Percentiles rank a stretch among this genome's conserved stretches.
Evolutionary conservation across 2,888 invertebrate genomes (phyloP).

Genomic region (Caenorhabditis sp.): DNA sequence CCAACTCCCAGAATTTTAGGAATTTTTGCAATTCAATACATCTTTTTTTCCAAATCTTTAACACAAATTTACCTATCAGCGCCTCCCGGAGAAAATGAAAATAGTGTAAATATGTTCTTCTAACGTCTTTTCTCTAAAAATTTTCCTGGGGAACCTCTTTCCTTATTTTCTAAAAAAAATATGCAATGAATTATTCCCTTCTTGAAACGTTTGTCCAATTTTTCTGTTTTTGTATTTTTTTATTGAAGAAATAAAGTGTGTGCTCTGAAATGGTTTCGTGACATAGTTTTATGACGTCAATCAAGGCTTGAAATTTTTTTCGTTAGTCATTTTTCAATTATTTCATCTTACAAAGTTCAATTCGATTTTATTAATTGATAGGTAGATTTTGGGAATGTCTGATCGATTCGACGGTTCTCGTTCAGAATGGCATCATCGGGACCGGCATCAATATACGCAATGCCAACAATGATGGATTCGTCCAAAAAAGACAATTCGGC

Average conservation of each 20-base stretch:
- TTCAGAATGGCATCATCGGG: not conserved
- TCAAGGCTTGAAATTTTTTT: not conserved
- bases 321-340: not conserved
- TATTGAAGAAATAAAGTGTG: slow-evolving; percentile 1
- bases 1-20: not conserved
- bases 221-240: not conserved
- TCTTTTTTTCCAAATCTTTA: not conserved
- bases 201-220: not conserved
- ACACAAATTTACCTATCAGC: not conserved
- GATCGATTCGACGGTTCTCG: too few relatives aligned
- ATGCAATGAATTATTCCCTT: not conserved
- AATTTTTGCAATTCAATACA: not conserved
- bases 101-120: not conserved
- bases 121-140: not conserved
- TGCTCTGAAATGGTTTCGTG: not conserved
- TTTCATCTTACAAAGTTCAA: not conserved
- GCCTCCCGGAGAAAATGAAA: not conserved
- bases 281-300: not conserved
- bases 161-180: not conserved
- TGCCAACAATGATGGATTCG: not conserved
- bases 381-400: too few relatives aligned
- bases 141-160: not conserved
- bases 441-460: not conserved
- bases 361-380: not conserved
- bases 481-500: not conserved